Base-by-base conservation (phyloP, 2,888 invertebrate species). In the Drosophila diplacantha region DNA sequence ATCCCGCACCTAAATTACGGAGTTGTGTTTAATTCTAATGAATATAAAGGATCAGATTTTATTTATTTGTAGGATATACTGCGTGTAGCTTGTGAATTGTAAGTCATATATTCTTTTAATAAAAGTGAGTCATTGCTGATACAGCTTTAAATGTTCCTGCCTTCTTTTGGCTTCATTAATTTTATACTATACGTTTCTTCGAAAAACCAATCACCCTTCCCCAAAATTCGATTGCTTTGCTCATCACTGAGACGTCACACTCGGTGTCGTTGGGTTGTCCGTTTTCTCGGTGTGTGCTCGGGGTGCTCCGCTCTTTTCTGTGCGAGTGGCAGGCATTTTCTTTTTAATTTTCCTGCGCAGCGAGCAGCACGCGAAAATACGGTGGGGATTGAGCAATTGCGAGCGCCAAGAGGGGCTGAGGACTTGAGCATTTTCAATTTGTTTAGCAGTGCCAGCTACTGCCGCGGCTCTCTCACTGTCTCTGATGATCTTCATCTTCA, bases 371-470 rank as follows among this genome's bases (percentile, higher is more conserved):
- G 81, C 75, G 72, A 82, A 76, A 80, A 69, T 53, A 56, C 70
- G 60, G 58, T 73, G 47, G 81, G 41, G 79, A 81, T 79, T 81
- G 81, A 81, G 81, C 81, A 83, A 78, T 77, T 72, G 82, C 64
- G 72, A 73, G 81, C 81, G 72, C 69, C 75, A 74, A 81, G 77
- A 78, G 77, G 62, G 66, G 68, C 70, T 71, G 81, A 81, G 83
- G 81, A 82, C 76, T 81, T 75, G 74, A 69, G 81, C 20, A 74
- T 75, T 79, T 83, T 77, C 77, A 79, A 79, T 81, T 83, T 81
- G 81, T 70, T 78, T 72, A 71, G 68, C 75, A 57, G 64, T 68
- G 49, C 66, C 46, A 70, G 51, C 57, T 54, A 55, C 43, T 59
- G 37, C 29, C 16, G 14, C n/a, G 52, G 26, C 29, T 58, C 29